phyloP scores from a whole-genome alignment of 2,113 vertebrate genomes.

The Acanthochromis polyacanthus region DNA sequence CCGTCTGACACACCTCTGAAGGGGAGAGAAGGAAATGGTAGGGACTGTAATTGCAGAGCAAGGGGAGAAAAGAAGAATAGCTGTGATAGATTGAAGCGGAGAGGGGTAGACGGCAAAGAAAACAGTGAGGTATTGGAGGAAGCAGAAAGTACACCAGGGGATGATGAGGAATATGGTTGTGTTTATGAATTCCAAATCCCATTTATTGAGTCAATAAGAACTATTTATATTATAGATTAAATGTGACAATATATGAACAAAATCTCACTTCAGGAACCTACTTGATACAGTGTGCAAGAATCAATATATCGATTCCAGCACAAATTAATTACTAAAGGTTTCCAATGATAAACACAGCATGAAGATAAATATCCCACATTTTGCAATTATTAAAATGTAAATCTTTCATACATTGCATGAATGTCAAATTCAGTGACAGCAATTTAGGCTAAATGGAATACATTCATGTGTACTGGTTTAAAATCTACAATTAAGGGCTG shows the following conservation, averaged over 20 bases:
- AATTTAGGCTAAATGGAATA: slow-evolving; percentile 32
- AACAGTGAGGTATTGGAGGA: not conserved
- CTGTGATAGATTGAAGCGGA: slow-evolving; percentile 1
- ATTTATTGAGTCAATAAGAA: slow-evolving; percentile 28
- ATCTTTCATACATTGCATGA: slow-evolving; percentile 36
- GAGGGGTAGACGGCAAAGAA: not conserved
- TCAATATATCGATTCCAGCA: slow-evolving; percentile 44
- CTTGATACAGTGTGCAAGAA: slow-evolving; percentile 26
- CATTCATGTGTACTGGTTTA: slow-evolving; percentile 39
- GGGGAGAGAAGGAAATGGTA: slow-evolving; percentile 20
- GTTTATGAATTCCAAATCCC: slow-evolving; percentile 15
- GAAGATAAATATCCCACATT: slow-evolving; percentile 27
- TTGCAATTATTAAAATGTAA: slow-evolving; percentile 37
- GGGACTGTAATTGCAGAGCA: slow-evolving; percentile 27
- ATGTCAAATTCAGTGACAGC: slow-evolving; percentile 43
- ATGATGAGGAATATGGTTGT: slow-evolving; percentile 1
- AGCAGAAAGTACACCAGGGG: not conserved
- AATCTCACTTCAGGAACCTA: not conserved
- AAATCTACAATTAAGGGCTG: slow-evolving; percentile 19
- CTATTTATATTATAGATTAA: slow-evolving; percentile 31
- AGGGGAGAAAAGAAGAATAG: slow-evolving; percentile 2
- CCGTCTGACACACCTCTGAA: slow-evolving; percentile 41
- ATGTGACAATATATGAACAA: slow-evolving; percentile 4
- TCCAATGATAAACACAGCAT: slow-evolving; percentile 37
- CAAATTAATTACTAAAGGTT: slow-evolving; percentile 48